Conservation (phyloP, 2,113 vertebrate species). For the Cynoglossus semilaevis region DNA sequence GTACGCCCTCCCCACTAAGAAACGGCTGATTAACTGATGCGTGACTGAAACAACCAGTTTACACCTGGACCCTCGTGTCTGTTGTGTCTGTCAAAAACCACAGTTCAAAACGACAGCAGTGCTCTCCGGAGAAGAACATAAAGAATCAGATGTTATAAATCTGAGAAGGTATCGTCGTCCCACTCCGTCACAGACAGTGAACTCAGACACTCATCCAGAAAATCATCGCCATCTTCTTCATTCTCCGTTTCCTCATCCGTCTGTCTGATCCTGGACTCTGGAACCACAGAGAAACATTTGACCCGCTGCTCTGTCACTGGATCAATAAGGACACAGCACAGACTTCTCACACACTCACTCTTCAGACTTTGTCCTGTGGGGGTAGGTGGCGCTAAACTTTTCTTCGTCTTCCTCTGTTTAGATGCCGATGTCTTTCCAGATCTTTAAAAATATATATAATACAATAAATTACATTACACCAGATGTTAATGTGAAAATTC, state of each 20-base stretch:
- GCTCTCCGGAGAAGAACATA: no score
- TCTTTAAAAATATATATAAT: no score
- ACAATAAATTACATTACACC: no score
- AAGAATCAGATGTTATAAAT: neutral
- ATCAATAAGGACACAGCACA: neutral
- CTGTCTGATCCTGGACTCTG: constrained; percentile 17
- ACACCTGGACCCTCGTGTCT: no score
- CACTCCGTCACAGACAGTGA: constrained; percentile 28
- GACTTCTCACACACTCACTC: constrained; percentile 1
- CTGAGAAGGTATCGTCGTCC: constrained; percentile 5
- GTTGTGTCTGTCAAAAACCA: no score
- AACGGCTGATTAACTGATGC: no score
- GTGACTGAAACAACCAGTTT: no score
- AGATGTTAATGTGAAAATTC: no score
- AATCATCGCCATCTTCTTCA: constrained; percentile 28
- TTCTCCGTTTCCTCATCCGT: constrained; percentile 1
- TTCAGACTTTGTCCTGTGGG: neutral
- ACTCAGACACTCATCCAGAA: constrained; percentile 37
- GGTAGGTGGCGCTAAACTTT: neutral
- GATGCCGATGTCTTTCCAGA: neutral
- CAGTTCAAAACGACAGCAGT: no score
- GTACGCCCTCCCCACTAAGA: no score
- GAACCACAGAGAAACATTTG: constrained; percentile 2
- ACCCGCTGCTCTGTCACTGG: neutral
- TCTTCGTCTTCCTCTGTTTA: constrained; percentile 30